Evolutionary conservation across 2,113 vertebrate species (phyloP).

Genomic region (Oenanthe oenanthe): DNA sequence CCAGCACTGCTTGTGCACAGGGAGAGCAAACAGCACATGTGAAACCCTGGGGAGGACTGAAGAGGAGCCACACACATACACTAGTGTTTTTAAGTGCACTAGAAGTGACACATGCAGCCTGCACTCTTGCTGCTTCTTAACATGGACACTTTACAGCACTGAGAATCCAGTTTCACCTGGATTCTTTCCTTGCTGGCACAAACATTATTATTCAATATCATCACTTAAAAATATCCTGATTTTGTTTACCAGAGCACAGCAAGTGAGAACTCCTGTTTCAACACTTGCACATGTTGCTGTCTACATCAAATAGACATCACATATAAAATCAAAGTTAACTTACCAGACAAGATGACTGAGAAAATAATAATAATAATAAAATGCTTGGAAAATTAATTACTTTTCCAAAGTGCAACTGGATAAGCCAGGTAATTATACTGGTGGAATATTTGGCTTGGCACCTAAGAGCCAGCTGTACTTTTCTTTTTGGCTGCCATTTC

Average conservation of each 20-base stretch:
- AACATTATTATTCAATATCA: not conserved
- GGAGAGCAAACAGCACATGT: not conserved
- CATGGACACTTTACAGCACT: not conserved
- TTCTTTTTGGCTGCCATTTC: constrained; percentile 18
- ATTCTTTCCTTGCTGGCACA: not conserved
- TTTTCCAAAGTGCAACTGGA: not conserved
- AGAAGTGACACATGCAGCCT: not conserved
- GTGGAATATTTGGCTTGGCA: constrained; percentile 34
- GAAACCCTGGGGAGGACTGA: not conserved
- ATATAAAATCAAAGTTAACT: not conserved
- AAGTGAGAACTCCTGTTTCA: not conserved
- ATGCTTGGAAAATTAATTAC: not conserved
- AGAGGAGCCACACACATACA: not conserved
- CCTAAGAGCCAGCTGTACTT: not conserved
- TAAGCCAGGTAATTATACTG: not conserved
- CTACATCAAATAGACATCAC: not conserved
- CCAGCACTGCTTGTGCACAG: not conserved
- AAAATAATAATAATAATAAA: not conserved
- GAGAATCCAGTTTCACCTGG: not conserved
- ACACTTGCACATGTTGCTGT: not conserved
- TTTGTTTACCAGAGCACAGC: not conserved
- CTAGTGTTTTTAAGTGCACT: not conserved
- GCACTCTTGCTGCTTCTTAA: not conserved
- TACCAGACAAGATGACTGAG: not conserved
- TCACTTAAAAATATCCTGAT: not conserved